phyloP scores from a whole-genome alignment of 2,888 invertebrate genomes.

The Panzeria rudis region DNA sequence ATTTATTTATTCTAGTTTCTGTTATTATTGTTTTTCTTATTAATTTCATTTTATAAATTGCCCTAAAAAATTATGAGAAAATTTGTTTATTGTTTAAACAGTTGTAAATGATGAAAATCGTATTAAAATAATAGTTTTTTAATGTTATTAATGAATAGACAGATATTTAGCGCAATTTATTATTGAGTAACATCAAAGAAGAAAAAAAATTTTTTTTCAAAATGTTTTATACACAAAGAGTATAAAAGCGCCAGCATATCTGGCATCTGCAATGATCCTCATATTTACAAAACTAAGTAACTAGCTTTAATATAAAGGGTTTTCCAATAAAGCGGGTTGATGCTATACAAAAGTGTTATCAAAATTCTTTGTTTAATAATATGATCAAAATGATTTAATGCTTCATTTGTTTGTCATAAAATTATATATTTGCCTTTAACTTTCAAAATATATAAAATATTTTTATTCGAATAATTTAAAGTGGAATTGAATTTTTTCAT shows the following conservation, averaged over 20 bases:
- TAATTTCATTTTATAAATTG: neutral
- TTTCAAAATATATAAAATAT: too few species aligned
- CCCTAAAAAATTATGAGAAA: neutral
- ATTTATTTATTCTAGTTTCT: conserved; percentile 19
- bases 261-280: neutral
- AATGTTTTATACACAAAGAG: neutral
- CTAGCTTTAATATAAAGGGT: neutral
- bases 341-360: too few species aligned
- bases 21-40: neutral
- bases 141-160: conserved; percentile 3
- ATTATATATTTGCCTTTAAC: too few species aligned
- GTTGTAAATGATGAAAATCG: conserved; percentile 19
- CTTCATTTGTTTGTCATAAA: too few species aligned
- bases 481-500: too few species aligned
- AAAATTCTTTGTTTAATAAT: too few species aligned
- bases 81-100: conserved; percentile 37
- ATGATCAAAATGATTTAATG: too few species aligned
- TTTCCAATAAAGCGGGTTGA: too few species aligned
- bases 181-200: neutral
- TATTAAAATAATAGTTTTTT: neutral
- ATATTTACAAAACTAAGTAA: neutral
- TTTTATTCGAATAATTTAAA: too few species aligned
- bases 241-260: neutral
- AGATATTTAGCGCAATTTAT: neutral
- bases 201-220: neutral